Base-by-base conservation (phyloP, 92 coral and sea anemone genomes). In the Desmophyllum pertusum region DNA sequence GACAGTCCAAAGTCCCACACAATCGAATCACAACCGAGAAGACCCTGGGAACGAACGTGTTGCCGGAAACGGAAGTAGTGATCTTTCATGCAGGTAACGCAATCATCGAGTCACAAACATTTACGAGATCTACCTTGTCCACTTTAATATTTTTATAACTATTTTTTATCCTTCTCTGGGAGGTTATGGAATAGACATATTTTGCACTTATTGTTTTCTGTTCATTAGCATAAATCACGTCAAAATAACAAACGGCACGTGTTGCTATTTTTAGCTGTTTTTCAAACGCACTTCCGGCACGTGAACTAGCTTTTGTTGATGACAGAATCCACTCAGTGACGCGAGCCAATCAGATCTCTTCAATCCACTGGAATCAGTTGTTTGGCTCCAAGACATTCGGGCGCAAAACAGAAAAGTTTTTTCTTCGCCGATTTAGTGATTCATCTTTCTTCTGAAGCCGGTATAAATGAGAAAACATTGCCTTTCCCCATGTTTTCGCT, bases 231-330 rank as follows among this genome's bases (percentile, higher is more conserved):
- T 5, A 10, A 64, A 39, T 23, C 38, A 21, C 18, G n/a, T 30
- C 17, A 25, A 45, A 48, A 46, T 80, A 39, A 48, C 41, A 65
- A 27, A 41, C 59, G 35, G 29, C 48, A 80, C 67, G n/a, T 19
- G 67, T 85, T 36, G n/a, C 71, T 72, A 72, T 82, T 82, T 82
- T 82, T 72, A 42, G 85, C 37, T n/a, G 23, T 43, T 6, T 36
- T 62, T 33, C 63, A 9, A 30, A 52, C 38, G 4, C 55, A 88
- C 92, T 91, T 91, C 94, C 94, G 92, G 85, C 94, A 88, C 92
- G 92, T 91, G 94, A 91, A 41, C 78, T 72, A 40, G 83, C 69
- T 84, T 68, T 88, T 88, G 76, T 83, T 84, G 87, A 84, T 76
- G 82, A 75, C 81, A 88, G 81, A 40, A 84, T 73, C 69, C 35